Evolutionary conservation across 2,797 vertebrate genomes (phyloP).

Genomic region (Tenualosa thibaudeaui): DNA sequence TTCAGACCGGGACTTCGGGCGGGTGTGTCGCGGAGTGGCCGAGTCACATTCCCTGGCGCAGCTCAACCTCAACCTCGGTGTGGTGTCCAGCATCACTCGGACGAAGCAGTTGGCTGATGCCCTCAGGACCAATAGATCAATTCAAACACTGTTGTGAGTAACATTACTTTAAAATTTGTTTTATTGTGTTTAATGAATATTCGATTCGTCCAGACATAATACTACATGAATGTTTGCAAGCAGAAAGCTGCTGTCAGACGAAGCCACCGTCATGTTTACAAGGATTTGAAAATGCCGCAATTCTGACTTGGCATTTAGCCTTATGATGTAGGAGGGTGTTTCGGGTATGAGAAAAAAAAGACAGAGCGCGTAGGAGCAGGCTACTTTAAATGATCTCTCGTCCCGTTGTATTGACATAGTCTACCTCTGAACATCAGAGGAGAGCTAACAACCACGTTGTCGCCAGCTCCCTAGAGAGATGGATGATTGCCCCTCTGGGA

Average conservation of each 20-base stretch:
- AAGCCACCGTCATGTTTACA: not conserved
- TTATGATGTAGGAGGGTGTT: not conserved
- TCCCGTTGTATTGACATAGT: not conserved
- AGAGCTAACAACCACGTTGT: not conserved
- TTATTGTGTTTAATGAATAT: not conserved
- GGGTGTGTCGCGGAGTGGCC: slow-evolving; percentile 85
- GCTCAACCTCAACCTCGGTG: slow-evolving; percentile 94
- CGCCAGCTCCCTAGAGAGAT: not conserved
- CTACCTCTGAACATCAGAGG: not conserved
- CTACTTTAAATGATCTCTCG: not conserved
- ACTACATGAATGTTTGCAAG: not conserved
- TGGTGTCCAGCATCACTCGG: slow-evolving; percentile 83
- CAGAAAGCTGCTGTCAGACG: not conserved
- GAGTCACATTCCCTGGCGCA: slow-evolving; percentile 86
- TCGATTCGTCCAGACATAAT: not conserved
- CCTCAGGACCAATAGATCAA: slow-evolving; percentile 86
- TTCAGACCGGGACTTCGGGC: slow-evolving; percentile 90
- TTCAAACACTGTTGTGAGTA: slow-evolving; percentile 96
- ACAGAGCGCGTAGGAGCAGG: not conserved
- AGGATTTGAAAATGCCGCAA: slow-evolving; percentile 23
- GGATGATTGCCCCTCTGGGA: not conserved
- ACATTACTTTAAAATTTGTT: not conserved
- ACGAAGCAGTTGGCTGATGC: slow-evolving; percentile 88
- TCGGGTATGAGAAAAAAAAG: not conserved
- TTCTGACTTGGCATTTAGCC: not conserved